These are phyloP conservation scores for Acipenser transmontanus DNA, from an alignment of 2,797 vertebrate species.

Conservation along the genomic window DNA sequence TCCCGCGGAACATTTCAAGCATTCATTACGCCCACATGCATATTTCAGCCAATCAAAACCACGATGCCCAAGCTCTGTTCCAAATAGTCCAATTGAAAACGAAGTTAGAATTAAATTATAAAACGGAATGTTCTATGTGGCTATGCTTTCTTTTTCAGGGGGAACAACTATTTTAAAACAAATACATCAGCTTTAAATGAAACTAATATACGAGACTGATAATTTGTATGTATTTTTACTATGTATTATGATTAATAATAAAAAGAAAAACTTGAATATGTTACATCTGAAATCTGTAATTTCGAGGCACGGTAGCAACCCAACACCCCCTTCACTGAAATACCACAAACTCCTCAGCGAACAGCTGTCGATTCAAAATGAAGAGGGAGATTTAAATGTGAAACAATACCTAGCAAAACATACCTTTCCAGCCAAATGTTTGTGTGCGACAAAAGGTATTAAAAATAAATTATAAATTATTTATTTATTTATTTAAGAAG, in stretches of 20 bases:
- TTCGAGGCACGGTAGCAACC: too few species aligned
- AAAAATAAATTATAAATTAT: too few species aligned
- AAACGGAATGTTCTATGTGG: background rate
- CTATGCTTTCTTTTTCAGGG: background rate
- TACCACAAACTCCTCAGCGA: background rate
- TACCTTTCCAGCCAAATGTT: too few species aligned
- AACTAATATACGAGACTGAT: background rate
- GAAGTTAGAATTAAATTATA: background rate
- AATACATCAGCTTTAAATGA: constrained; percentile 10
- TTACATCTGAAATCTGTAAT: background rate
- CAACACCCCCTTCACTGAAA: background rate
- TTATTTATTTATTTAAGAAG: too few species aligned
- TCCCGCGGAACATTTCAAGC: constrained; percentile 43
- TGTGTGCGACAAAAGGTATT: too few species aligned
- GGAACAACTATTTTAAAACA: constrained; percentile 11
- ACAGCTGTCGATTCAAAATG: constrained; percentile 11
- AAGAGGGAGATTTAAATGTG: constrained; percentile 7
- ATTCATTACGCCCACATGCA: constrained; percentile 21
- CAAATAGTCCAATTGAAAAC: too few species aligned
- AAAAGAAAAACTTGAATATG: background rate
- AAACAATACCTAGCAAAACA: background rate
- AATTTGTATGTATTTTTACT: background rate
- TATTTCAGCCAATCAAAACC: constrained; percentile 24
- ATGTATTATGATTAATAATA: background rate
- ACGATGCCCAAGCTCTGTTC: background rate